Conservation (phyloP, 2,797 vertebrate genomes). For the Fratercula arctica region DNA sequence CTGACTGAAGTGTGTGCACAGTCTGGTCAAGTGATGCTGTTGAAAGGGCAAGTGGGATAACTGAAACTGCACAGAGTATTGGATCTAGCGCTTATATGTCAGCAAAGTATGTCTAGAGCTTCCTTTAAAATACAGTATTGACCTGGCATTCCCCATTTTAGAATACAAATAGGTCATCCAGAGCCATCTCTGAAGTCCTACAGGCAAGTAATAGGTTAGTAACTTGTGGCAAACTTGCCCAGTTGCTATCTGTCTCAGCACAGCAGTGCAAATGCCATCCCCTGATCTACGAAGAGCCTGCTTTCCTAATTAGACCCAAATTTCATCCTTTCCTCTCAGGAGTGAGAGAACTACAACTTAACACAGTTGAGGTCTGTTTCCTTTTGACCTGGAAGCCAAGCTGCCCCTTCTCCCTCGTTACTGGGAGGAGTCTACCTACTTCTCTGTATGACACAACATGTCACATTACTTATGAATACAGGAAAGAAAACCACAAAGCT, state of each 20-base stretch:
- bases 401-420: background rate
- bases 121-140: background rate
- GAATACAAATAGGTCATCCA: background rate
- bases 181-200: background rate
- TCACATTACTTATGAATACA: background rate
- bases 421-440: background rate
- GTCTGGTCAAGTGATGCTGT: background rate
- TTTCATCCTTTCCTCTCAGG: background rate
- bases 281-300: background rate
- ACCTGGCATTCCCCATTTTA: background rate
- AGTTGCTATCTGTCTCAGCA: background rate
- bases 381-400: background rate
- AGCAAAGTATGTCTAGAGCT: background rate
- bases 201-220: background rate
- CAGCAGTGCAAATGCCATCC: background rate
- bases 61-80: background rate
- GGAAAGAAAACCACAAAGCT: background rate
- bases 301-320: background rate
- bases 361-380: background rate
- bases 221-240: background rate
- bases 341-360: background rate
- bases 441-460: background rate
- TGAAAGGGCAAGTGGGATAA: background rate
- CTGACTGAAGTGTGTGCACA: background rate
- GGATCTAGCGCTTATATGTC: background rate